A percentile compares a stretch with the other conserved stretches of the same genome.
These are phyloP conservation scores for Mamestra configurata DNA, from an alignment of 1,140 invertebrate genomes.

Conservation along the genomic window DNA sequence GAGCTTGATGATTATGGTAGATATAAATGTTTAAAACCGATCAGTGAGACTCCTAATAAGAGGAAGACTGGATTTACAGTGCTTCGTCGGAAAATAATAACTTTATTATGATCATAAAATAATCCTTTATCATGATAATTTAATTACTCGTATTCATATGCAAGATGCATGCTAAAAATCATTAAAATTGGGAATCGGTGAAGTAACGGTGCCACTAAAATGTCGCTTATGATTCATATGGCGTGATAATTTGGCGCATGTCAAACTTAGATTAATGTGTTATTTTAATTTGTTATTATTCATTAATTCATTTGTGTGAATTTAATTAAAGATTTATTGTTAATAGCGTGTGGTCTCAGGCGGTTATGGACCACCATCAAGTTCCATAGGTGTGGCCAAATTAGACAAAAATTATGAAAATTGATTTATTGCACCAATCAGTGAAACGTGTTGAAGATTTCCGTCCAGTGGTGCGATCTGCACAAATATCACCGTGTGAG, in stretches of 20 bases:
- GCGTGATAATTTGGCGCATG: constrained; percentile 4
- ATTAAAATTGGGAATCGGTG: neutral
- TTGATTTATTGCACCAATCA: neutral
- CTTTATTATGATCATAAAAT: too few species aligned
- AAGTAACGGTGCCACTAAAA: neutral
- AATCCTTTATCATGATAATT: too few species aligned
- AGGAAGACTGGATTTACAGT: too few species aligned
- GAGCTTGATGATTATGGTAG: too few species aligned
- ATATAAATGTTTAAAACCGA: too few species aligned
- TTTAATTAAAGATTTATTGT: constrained; percentile 32
- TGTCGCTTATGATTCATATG: neutral
- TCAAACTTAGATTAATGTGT: constrained; percentile 10
- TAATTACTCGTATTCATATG: neutral
- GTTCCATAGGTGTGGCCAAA: neutral
- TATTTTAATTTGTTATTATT: constrained; percentile 12
- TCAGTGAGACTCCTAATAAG: too few species aligned
- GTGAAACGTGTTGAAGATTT: too few species aligned
- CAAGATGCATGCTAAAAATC: neutral
- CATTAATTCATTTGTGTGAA: neutral
- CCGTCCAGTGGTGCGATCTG: too few species aligned
- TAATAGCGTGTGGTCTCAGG: constrained; percentile 4
- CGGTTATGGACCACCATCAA: neutral
- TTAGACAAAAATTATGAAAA: neutral
- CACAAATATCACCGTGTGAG: too few species aligned
- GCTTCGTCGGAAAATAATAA: too few species aligned